Conservation (phyloP, 2,113 vertebrate genomes). For the Cinclus cinclus region DNA sequence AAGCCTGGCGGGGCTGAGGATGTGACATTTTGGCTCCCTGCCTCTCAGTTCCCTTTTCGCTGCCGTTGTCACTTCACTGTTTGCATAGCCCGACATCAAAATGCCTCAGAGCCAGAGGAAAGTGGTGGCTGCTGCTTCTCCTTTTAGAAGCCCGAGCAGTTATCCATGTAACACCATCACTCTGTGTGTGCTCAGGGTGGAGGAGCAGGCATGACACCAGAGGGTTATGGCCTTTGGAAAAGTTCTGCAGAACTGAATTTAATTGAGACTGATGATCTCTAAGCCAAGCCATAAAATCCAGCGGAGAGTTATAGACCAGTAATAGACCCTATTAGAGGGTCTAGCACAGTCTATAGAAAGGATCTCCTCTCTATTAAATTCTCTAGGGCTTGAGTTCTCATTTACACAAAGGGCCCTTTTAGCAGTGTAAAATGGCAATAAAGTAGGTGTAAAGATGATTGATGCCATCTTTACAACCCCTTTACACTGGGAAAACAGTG, state of each 20-base stretch:
- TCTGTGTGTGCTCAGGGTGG: background rate
- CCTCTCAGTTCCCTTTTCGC: constrained; percentile 65
- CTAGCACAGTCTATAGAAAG: constrained; percentile 5
- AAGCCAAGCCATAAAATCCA: constrained; percentile 23
- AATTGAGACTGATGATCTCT: constrained; percentile 5
- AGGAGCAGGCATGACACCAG: background rate
- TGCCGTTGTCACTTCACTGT: constrained; percentile 29
- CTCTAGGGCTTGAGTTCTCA: constrained; percentile 39
- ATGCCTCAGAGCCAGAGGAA: constrained; percentile 31
- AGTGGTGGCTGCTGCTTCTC: constrained; percentile 1
- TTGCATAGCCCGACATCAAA: constrained; percentile 63
- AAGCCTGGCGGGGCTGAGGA: background rate
- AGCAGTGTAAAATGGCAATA: constrained; percentile 42
- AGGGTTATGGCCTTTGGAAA: background rate
- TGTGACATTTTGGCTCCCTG: constrained; percentile 51
- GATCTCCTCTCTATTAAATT: constrained; percentile 53
- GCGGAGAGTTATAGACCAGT: background rate
- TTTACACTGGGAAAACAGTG: constrained; percentile 36
- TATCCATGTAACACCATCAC: background rate
- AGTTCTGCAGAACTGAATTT: constrained; percentile 24
- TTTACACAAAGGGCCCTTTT: constrained; percentile 51
- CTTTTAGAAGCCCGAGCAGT: background rate
- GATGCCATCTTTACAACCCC: constrained; percentile 18
- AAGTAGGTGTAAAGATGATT: constrained; percentile 59
- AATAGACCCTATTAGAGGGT: constrained; percentile 23